These are phyloP conservation scores for Micrasema minimum DNA, from an alignment of 1,140 invertebrate genomes.

Conservation along the genomic window DNA sequence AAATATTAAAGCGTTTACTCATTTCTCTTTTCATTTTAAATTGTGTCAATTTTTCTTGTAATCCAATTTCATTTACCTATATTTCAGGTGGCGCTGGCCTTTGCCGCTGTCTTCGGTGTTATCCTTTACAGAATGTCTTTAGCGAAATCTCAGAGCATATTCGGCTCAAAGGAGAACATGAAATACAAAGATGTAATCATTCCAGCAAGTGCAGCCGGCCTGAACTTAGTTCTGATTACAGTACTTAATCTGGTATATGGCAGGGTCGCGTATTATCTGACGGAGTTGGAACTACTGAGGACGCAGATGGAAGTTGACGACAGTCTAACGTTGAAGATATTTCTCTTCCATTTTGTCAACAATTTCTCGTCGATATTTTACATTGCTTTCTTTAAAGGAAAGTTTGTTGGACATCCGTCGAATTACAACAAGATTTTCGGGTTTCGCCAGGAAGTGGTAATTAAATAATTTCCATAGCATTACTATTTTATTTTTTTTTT, in stretches of 20 bases:
- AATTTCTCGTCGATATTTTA: constrained; percentile 89
- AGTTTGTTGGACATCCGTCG: constrained; percentile 81
- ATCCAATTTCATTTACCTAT: too few relatives aligned
- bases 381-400: constrained; percentile 86
- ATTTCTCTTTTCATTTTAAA: too few relatives aligned
- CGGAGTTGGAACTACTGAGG: constrained; percentile 84
- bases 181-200: constrained; percentile 56
- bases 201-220: constrained; percentile 38
- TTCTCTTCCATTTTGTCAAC: constrained; percentile 88
- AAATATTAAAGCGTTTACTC: too few relatives aligned
- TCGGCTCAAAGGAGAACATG: constrained; percentile 26
- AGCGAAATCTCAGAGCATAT: constrained; percentile 30
- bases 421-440: constrained; percentile 79
- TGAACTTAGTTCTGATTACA: constrained; percentile 47
- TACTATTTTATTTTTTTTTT: constrained; percentile 17
- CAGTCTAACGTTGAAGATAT: constrained; percentile 85
- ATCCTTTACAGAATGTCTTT: constrained; percentile 47
- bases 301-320: constrained; percentile 88
- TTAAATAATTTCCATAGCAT: constrained; percentile 35
- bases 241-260: constrained; percentile 58
- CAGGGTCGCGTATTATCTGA: constrained; percentile 64
- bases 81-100: constrained; percentile 38
- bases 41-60: too few relatives aligned
- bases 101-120: constrained; percentile 41
- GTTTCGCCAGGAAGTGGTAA: constrained; percentile 77